These are phyloP conservation scores for Danaus plexippus DNA, from an alignment of 1,140 invertebrate genomes.

Conservation along the genomic window DNA sequence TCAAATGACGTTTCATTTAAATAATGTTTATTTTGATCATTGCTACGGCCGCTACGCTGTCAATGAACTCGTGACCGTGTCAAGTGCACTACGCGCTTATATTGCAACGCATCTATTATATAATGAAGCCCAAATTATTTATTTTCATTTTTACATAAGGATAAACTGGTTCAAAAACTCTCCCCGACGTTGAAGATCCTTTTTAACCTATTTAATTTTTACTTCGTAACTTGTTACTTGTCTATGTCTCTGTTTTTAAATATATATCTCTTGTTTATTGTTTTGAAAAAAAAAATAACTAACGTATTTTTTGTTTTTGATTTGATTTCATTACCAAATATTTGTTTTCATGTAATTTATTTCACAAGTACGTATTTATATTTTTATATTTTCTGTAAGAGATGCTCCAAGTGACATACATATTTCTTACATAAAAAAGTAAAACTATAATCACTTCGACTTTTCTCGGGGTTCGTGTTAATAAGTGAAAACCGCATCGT, in stretches of 20 bases:
- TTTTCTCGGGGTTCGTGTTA: conserved; percentile 53
- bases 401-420: not conserved
- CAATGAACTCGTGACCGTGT: conserved; percentile 50
- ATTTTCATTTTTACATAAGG: no score
- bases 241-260: not conserved
- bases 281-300: no score
- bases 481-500: conserved; percentile 63
- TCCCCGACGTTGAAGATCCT: no score
- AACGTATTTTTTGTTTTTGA: no score
- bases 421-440: conserved; percentile 11
- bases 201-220: no score
- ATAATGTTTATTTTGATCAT: not conserved
- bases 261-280: no score
- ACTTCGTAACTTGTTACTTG: no score
- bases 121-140: conserved; percentile 5
- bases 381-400: not conserved
- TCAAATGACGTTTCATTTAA: no score
- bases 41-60: conserved; percentile 34
- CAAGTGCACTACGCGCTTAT: conserved; percentile 46
- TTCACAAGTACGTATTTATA: no score
- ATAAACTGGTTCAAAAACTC: no score
- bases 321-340: no score
- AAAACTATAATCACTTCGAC: conserved; percentile 25
- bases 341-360: no score
- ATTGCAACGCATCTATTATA: conserved; percentile 17